These are phyloP conservation scores for Sebastes baramenuke DNA, from an alignment of 2,797 vertebrate species.

Conservation along the genomic window DNA sequence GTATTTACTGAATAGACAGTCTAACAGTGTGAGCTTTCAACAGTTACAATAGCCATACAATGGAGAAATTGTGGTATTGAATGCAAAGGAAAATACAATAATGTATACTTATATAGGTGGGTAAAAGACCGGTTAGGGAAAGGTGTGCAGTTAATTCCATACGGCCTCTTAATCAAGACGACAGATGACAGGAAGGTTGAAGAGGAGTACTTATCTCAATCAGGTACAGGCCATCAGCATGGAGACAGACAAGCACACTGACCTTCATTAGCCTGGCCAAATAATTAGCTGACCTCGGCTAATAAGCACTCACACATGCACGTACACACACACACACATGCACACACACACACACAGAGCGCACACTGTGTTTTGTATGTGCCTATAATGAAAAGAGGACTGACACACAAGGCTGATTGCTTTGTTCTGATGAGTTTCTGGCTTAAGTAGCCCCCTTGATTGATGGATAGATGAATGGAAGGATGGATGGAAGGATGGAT, in stretches of 20 bases:
- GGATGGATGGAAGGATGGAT: neutral
- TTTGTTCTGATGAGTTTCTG: slow-evolving; percentile 77
- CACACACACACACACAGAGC: slow-evolving; percentile 48
- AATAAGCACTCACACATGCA: slow-evolving; percentile 73
- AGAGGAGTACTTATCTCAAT: slow-evolving; percentile 81
- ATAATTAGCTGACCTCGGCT: slow-evolving; percentile 85
- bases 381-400: slow-evolving; percentile 76
- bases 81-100: neutral
- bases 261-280: slow-evolving; percentile 85
- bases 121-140: slow-evolving; percentile 26
- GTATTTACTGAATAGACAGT: neutral
- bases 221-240: slow-evolving; percentile 70
- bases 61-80: neutral
- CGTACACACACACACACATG: slow-evolving; percentile 9
- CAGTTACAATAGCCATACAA: neutral
- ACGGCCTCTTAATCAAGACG: slow-evolving; percentile 69
- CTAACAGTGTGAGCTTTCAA: neutral
- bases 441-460: slow-evolving; percentile 70
- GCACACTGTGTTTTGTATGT: slow-evolving; percentile 61
- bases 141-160: slow-evolving; percentile 53
- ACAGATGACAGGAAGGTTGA: slow-evolving; percentile 76
- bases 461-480: slow-evolving; percentile 56
- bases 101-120: neutral
- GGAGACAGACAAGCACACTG: slow-evolving; percentile 77
- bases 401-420: slow-evolving; percentile 71